phyloP scores from a whole-genome alignment of 2,888 invertebrate species.

The Clostera curtula region DNA sequence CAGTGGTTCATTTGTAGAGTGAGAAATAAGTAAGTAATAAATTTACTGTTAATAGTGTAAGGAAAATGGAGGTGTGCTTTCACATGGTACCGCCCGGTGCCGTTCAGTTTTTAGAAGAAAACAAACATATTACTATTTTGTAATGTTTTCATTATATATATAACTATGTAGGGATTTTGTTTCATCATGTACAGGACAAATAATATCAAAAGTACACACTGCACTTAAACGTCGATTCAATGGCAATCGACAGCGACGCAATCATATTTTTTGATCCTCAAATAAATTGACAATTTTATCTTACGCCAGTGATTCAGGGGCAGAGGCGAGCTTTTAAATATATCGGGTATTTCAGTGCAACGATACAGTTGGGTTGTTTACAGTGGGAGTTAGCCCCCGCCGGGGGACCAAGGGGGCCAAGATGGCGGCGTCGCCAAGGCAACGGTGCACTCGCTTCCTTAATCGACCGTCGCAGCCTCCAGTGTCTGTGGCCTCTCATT shows the following conservation, averaged over 20 bases:
- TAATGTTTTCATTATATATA: too few relatives aligned
- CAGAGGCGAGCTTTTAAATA: conserved; percentile 61
- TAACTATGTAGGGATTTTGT: too few relatives aligned
- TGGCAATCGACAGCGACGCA: conserved; percentile 20
- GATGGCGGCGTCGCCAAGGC: conserved; percentile 71
- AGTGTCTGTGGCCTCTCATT: conserved; percentile 48
- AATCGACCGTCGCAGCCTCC: conserved; percentile 69
- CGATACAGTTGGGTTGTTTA: conserved; percentile 70
- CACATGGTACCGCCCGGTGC: too few relatives aligned
- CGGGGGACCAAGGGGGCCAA: conserved; percentile 39
- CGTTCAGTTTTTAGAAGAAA: too few relatives aligned
- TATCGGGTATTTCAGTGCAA: conserved; percentile 73
- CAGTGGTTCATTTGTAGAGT: too few relatives aligned
- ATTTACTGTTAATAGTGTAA: too few relatives aligned
- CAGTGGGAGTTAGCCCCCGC: conserved; percentile 40
- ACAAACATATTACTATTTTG: too few relatives aligned
- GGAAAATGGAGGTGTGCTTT: too few relatives aligned
- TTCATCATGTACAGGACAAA: too few relatives aligned
- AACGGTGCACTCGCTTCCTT: conserved; percentile 74
- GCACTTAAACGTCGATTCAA: conserved; percentile 5
- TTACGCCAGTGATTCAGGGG: conserved; percentile 42
- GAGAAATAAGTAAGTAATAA: too few relatives aligned
- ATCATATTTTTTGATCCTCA: conserved; percentile 43
- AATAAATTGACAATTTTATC: conserved; percentile 55
- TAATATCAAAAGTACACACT: conserved; percentile 8